phyloP scores from a whole-genome alignment of 2,888 invertebrate genomes.

The Hydrotaea cyrtoneurina region DNA sequence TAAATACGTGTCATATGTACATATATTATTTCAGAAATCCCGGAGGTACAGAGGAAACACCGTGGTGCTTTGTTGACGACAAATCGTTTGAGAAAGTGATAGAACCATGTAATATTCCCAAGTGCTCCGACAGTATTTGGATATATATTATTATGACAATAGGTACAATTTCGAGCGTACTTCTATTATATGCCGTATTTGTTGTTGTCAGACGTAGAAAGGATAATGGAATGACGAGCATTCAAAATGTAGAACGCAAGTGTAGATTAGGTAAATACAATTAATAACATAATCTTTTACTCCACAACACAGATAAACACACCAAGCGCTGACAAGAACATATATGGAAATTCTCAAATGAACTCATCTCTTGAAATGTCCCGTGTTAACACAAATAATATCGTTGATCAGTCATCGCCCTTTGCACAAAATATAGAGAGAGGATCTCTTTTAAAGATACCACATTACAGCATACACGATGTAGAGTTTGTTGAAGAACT shows the following conservation, averaged over 20 bases:
- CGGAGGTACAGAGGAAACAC: conserved; percentile 88
- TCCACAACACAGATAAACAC: conserved; percentile 82
- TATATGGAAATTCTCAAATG: conserved; percentile 89
- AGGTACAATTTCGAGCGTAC: conserved; percentile 82
- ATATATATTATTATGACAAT: conserved; percentile 88
- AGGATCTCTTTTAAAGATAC: conserved; percentile 83
- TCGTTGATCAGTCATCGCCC: conserved; percentile 76
- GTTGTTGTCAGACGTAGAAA: conserved; percentile 78
- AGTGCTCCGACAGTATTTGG: conserved; percentile 93
- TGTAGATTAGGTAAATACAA: neutral
- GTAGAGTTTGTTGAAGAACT: conserved; percentile 94
- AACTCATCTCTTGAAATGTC: conserved; percentile 92
- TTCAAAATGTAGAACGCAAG: conserved; percentile 83
- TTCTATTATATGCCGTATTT: conserved; percentile 72
- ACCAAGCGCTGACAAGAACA: conserved; percentile 89
- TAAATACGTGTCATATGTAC: no score
- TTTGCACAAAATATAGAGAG: conserved; percentile 80
- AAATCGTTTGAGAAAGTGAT: conserved; percentile 85
- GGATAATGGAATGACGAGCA: conserved; percentile 84
- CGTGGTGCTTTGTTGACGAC: conserved; percentile 93
- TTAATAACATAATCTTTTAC: neutral
- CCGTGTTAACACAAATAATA: conserved; percentile 83
- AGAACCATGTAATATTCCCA: conserved; percentile 92
- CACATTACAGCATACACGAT: conserved; percentile 92
- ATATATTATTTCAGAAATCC: conserved; percentile 86